These are phyloP conservation scores for Mionectes olivaceus DNA, from an alignment of 2,797 vertebrate genomes.

Conservation along the genomic window DNA sequence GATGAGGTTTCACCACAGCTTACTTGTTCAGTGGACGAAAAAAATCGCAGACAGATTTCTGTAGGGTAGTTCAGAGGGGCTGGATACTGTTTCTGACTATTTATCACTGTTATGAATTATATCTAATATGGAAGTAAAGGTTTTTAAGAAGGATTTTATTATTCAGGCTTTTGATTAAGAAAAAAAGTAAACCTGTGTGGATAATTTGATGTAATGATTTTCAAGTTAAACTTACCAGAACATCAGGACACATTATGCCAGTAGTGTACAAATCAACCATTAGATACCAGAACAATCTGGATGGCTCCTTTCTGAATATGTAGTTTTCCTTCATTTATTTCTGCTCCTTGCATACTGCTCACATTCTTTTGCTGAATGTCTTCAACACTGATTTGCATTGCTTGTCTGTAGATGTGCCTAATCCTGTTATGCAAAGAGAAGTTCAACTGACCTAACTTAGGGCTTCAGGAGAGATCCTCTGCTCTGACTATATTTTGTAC, in stretches of 20 bases:
- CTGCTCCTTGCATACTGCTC: not conserved
- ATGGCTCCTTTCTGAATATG: not conserved
- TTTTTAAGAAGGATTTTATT: not conserved
- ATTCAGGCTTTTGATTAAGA: not conserved
- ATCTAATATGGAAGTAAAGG: not conserved
- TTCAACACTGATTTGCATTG: not conserved
- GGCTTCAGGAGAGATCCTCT: not conserved
- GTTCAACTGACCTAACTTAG: not conserved
- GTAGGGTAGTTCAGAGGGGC: not conserved
- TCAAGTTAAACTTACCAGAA: not conserved
- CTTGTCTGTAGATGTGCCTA: not conserved
- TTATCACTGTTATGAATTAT: not conserved
- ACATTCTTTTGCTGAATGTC: not conserved
- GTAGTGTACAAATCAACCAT: not conserved
- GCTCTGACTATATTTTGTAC: not conserved
- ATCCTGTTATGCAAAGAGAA: not conserved
- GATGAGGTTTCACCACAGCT: not conserved
- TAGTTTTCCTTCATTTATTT: not conserved
- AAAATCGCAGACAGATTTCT: not conserved
- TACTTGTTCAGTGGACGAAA: not conserved
- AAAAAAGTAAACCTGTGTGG: not conserved
- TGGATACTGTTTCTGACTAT: not conserved
- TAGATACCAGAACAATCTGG: not conserved
- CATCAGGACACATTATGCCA: not conserved
- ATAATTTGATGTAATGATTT: not conserved